Evolutionary conservation across 2,113 vertebrate species (phyloP), one percentile per base, ranked within the genome.

Genomic region (Hipposideros armiger): DNA sequence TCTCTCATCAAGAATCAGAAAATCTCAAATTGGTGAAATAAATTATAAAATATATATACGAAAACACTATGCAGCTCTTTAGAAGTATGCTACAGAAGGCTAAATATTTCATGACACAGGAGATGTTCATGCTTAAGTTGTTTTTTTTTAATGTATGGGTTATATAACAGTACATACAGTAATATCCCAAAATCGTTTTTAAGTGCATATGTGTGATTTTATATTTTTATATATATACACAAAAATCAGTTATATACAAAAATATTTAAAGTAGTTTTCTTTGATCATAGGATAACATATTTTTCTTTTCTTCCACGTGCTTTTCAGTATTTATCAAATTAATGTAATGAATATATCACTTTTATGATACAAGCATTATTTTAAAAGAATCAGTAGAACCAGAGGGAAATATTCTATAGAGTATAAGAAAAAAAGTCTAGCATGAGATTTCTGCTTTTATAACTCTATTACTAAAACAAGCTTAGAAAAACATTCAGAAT

Each of bases 141-240:
- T 16, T 40, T 80, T 62, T 30, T 40, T 30, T 42, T 74, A 83
- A 80, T 24, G 17, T 24, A 45, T n/a, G 54, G 22, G 19, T 95
- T 97, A 95, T 60, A 20, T 96, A 98, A 96, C 17, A 90, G 60
- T n/a, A 87, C 2, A 91, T 81, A 73, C 15, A 97, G 47, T 73
- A 96, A 64, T 90, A 97, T 58, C 52, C n/a, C 58, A 10, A 95
- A 81, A 87, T 87, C 56, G 93, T 47, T 94, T 96, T 96, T 69
- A 95, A 90, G 5, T 82, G 1, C 76, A 32, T 62, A 54, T 92
- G 50, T 83, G 16, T 70, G 16, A 64, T 73, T 92, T 93, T 91
- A 67, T 11, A 86, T 72, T 78, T 90, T 60, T 73, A 88, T 32
- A 73, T 36, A 86, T 24, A 47, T 32, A 76, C 24, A 80, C 22